Evolutionary conservation across 2,888 invertebrate species (phyloP), one percentile per base, ranked within the genome.

Genomic region (Tuta absoluta): DNA sequence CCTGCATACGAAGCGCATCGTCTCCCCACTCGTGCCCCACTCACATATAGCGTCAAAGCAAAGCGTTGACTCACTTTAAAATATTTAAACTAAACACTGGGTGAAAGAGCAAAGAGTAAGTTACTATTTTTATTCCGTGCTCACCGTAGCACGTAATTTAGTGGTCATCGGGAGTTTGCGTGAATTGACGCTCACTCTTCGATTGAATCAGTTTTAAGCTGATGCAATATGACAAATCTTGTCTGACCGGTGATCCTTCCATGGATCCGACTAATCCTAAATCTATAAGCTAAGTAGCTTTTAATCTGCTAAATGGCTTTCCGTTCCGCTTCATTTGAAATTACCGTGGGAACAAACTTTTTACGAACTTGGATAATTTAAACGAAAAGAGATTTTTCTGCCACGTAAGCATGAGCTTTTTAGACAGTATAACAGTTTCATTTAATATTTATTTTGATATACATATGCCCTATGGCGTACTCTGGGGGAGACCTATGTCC

Each of bases 101-200:
- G 17, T 56, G 56, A 56, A 56, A 56, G 56, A 56, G 5, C 3
- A 56, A n/a, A n/a, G n/a, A n/a, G n/a, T n/a, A n/a, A n/a, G n/a
- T n/a, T n/a, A 56, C 56, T 56, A 56, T 56, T 56, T 56, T 56
- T 56, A 56, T 19, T 19, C 33, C 17, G 24, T 56, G 33, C n/a
- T 24, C 56, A 53, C n/a, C 53, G n/a, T 21, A n/a, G 28, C 3
- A 14, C 24, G n/a, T 33, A 56, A 56, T n/a, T 49, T 51, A 19
- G 21, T 19, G 21, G 17, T 49, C 14, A 48, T 48, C 19, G n/a
- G n/a, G 14, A 48, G 48, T 48, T 14, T 17, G 17, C 17, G 12
- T 17, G 2, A 12, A 38, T 3, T 5, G 14, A 41, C 14, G 14
- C 14, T 45, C n/a, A 45, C 17, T 17, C 45, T 45, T 4, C n/a